Conservation (phyloP, 2,797 vertebrate species). For the Notolabrus celidotus region DNA sequence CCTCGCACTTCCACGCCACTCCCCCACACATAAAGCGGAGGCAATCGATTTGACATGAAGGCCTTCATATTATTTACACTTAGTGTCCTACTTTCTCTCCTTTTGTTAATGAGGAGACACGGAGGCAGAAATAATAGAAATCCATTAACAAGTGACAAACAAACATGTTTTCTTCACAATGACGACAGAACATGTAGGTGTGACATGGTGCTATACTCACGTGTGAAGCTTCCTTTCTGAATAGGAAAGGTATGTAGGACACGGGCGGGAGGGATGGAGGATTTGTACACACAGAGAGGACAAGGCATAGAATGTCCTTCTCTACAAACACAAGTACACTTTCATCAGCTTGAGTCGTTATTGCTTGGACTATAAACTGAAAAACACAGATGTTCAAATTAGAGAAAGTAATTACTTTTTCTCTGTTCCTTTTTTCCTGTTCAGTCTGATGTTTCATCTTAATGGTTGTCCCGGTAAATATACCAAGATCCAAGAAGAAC, state of each 20-base stretch:
- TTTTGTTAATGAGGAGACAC: not conserved
- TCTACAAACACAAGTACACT: conserved; percentile 5
- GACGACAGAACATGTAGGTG: conserved; percentile 12
- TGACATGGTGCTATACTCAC: conserved; percentile 37
- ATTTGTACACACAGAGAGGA: conserved; percentile 24
- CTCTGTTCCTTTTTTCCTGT: not conserved
- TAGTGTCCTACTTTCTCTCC: not conserved
- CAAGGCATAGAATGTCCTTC: conserved; percentile 4
- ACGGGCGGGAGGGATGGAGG: conserved; percentile 26
- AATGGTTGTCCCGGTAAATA: not conserved
- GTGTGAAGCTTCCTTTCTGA: conserved; percentile 48
- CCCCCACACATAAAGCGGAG: too few relatives aligned
- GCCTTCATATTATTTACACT: not conserved
- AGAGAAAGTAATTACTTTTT: conserved; percentile 14
- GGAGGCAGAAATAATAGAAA: conserved; percentile 5
- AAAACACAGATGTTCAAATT: conserved; percentile 4
- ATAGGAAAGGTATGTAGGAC: conserved; percentile 58
- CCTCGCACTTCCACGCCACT: too few relatives aligned
- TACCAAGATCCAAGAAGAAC: not conserved
- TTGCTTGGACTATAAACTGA: not conserved
- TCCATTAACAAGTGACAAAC: conserved; percentile 23
- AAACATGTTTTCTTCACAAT: conserved; percentile 14
- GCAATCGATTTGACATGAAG: not conserved
- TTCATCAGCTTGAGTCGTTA: conserved; percentile 21
- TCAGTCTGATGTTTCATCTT: not conserved